Conservation (phyloP, 2,113 vertebrate species). For the Aegithalos caudatus region DNA sequence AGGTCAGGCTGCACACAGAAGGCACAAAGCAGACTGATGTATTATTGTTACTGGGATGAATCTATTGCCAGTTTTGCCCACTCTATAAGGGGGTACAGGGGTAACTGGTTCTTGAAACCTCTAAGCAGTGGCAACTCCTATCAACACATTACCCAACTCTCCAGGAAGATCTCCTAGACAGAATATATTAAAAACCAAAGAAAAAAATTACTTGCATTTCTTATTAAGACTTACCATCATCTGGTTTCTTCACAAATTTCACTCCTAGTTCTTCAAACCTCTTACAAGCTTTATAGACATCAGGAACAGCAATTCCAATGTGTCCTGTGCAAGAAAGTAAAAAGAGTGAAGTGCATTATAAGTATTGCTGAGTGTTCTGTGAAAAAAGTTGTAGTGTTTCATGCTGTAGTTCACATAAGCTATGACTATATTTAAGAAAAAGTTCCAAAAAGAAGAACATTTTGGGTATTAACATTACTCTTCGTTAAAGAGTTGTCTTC, state of each 20-base stretch:
- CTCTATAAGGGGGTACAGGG: fast-evolving
- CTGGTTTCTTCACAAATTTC: conserved; percentile 95
- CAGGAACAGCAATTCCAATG: conserved; percentile 94
- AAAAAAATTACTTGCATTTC: not conserved
- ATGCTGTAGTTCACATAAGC: not conserved
- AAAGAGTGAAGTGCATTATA: not conserved
- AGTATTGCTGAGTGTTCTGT: not conserved
- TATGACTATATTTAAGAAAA: not conserved
- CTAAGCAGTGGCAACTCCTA: not conserved
- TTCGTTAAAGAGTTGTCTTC: not conserved
- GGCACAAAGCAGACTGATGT: fast-evolving
- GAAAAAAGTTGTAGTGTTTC: not conserved
- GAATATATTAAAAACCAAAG: not conserved
- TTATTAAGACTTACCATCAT: conserved; percentile 82
- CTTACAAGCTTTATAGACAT: conserved; percentile 89
- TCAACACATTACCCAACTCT: not conserved
- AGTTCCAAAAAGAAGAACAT: not conserved
- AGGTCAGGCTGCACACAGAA: not conserved
- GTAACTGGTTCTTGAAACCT: not conserved
- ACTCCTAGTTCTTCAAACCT: conserved; percentile 93
- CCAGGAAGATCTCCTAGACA: not conserved
- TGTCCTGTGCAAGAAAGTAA: conserved; percentile 78
- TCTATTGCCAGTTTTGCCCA: not conserved
- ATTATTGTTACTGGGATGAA: not conserved
- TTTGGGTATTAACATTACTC: not conserved